Base-by-base conservation (phyloP, 2,113 vertebrate species). In the Dendropsophus ebraccatus region DNA sequence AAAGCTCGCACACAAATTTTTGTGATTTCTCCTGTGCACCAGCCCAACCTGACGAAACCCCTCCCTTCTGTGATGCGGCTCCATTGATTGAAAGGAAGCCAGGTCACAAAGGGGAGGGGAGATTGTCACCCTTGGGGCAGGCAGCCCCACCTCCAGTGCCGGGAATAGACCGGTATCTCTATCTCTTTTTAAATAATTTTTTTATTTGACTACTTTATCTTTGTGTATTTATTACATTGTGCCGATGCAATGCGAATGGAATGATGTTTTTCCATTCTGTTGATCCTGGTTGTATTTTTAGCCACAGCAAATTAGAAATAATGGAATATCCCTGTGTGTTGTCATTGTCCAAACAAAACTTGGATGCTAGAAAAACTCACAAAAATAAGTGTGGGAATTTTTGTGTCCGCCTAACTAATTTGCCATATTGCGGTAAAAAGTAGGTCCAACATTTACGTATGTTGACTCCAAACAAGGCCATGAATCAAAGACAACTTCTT, bases 291-390 rank as follows among this genome's bases (percentile, higher is more conserved):
- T 41, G 30, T 41, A 25, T 60, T 58, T 41, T 37, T 58, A 80
- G 58, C 77, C 77, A 80, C 77, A 60, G 32, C 35, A 25, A 23
- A 19, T 16, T n/a, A 4, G 45, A 41, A 80, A 60, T 80, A 60
- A 77, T 77, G 74, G 49, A 77, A 54, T 80, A 80, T 80, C 12
- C 76, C 76, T 79, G 50, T 14, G 21, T 52, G 32, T 25, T 60
- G 52, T 60, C 77, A 58, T 10, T 80, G 54, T n/a, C 54, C 77
- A 60, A 80, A 41, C 54, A 58, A n/a, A 37, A 78, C 49, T 78
- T 60, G 77, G 54, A 58, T 79, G 30, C 30, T 79, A 8, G 32
- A 56, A 80, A 80, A 41, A 52, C 76, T 14, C 76, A 54, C 76
- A 58, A 58, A 30, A 58, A 58, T 79, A 79, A 56, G 21, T 41